These are phyloP conservation scores for Gobiocypris rarus DNA, from an alignment of 2,113 vertebrate genomes.

Conservation along the genomic window DNA sequence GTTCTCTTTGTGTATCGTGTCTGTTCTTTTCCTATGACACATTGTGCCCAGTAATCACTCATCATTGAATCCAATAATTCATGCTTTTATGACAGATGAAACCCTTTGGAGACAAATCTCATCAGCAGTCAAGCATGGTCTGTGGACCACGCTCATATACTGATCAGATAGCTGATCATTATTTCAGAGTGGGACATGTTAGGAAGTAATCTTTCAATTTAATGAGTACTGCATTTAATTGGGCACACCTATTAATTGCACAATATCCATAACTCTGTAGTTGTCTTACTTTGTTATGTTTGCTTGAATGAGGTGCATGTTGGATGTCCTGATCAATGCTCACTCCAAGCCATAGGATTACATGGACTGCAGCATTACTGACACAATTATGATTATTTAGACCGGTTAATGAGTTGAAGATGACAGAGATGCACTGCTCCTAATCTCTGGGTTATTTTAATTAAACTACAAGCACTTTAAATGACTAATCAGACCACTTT, in stretches of 20 bases:
- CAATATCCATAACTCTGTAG: slow-evolving; percentile 29
- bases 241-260: slow-evolving; percentile 42
- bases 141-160: not conserved
- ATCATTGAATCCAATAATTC: not conserved
- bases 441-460: slow-evolving; percentile 77
- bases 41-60: not conserved
- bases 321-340: slow-evolving; percentile 40
- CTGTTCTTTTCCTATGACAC: slow-evolving; percentile 1
- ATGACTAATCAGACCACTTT: slow-evolving; percentile 65
- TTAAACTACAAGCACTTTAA: slow-evolving; percentile 74
- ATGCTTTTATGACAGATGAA: slow-evolving; percentile 16
- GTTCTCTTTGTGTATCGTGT: not conserved
- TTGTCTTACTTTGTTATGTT: slow-evolving; percentile 38
- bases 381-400: slow-evolving; percentile 69
- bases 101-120: slow-evolving; percentile 6
- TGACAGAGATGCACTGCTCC: slow-evolving; percentile 67
- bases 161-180: slow-evolving; percentile 16
- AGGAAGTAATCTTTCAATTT: slow-evolving; percentile 41
- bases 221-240: slow-evolving; percentile 46
- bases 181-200: slow-evolving; percentile 18
- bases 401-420: slow-evolving; percentile 67
- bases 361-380: slow-evolving; percentile 67
- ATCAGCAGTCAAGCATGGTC: slow-evolving; percentile 1
- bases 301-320: slow-evolving; percentile 27
- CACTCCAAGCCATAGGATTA: slow-evolving; percentile 48